Evolutionary conservation across 1,140 invertebrate species (phyloP).

Genomic region (Hypsibius dujardini): DNA sequence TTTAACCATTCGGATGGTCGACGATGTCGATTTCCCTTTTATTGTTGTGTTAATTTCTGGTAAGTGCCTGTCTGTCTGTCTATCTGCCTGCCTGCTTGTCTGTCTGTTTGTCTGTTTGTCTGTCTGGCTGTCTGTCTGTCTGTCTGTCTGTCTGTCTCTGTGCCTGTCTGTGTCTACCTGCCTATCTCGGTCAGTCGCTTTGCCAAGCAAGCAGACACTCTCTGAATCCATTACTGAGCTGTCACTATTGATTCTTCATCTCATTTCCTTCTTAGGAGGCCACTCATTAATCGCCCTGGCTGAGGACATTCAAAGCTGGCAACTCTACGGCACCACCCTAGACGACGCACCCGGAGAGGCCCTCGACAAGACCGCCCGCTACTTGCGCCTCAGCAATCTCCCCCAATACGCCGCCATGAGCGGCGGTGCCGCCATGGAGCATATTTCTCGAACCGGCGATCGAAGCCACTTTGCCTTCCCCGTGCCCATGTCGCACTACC

Average conservation of each 20-base stretch:
- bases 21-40: slow-evolving; percentile 65
- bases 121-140: no score
- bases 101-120: no score
- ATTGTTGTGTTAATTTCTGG: slow-evolving; percentile 72
- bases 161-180: not conserved
- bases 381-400: slow-evolving; percentile 62
- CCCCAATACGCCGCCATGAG: slow-evolving; percentile 49
- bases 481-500: slow-evolving; percentile 39
- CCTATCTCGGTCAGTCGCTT: no score
- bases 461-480: slow-evolving; percentile 47
- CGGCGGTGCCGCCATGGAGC: slow-evolving; percentile 69
- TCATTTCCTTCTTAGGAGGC: not conserved
- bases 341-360: slow-evolving; percentile 80
- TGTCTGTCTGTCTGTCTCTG: no score
- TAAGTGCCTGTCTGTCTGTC: not conserved
- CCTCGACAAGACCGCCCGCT: slow-evolving; percentile 70
- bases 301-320: slow-evolving; percentile 23
- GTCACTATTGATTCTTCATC: not conserved
- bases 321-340: slow-evolving; percentile 52
- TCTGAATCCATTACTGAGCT: not conserved
- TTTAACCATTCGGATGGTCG: slow-evolving; percentile 56
- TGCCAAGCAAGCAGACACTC: no score
- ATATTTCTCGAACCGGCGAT: slow-evolving; percentile 52
- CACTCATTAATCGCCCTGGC: slow-evolving; percentile 10
- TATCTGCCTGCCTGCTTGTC: no score